Base-by-base conservation (phyloP, 1,140 invertebrate species). In the Drosophila arawakana region DNA sequence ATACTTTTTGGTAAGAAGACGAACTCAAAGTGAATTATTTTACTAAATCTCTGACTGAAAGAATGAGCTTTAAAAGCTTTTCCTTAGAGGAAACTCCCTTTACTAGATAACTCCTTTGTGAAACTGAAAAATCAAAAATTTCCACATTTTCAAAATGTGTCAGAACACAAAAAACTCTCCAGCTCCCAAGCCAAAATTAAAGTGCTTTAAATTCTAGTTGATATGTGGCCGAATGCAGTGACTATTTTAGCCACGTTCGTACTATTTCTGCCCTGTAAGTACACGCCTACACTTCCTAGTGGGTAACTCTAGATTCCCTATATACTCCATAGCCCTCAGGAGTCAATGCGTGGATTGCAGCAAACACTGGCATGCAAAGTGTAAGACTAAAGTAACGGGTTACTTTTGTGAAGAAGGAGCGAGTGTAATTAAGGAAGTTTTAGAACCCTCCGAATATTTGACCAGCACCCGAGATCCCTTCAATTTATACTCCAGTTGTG, bases 21-120 rank as follows among this genome's bases (percentile, higher is more conserved):
- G 18, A 18, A 18, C 2, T 18, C 18, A 18, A 18, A 18, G 18
- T 18, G 18, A 18, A 18, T 1, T 18, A 18, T 18, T 18, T 18
- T 1, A 18, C 18, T 18, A 1, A 21, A 0, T 21, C 2, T 21
- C 18, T 21, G 2, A 21, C 18, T 2, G 18, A 21, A 21, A 21
- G 25, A 86, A 86, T 88, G 74, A 84, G 75, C 82, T 78, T 4
- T 30, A 30, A 30, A 30, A 5, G 25, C 25, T 30, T 6, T 5
- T 30, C 3, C 3, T 30, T 0, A 30, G 6, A 30, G 18, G 18
- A 21, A 21, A 21, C 1, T 1, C 18, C 1, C 18, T 21, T 2
- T 21, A 21, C 18, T 21, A 3, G 3, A 30, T 30, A 30, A 30
- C 25, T 6, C 25, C 25, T 30, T 30, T 30, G 25, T 5, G 5